phyloP scores from a whole-genome alignment of 2,113 vertebrate genomes.

The Holacanthus passer region DNA sequence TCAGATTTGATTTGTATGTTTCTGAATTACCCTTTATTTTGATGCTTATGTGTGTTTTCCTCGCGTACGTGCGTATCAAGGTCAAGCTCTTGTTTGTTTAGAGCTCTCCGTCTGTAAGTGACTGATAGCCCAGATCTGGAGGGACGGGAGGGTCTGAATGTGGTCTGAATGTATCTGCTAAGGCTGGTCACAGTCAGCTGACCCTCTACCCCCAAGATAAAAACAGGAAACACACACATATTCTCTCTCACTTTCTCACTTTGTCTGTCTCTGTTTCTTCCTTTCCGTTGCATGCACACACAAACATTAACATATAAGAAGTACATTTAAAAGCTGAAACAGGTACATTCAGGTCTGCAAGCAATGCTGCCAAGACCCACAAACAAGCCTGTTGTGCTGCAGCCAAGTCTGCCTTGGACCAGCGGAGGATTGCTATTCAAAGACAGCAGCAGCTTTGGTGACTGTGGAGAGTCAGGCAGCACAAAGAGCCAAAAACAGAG shows the following conservation, averaged over 20 bases:
- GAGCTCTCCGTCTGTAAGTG: conserved; percentile 39
- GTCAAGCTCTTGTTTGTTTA: conserved; percentile 41
- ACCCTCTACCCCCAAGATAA: conserved; percentile 11
- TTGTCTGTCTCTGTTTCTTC: neutral
- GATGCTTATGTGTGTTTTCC: neutral
- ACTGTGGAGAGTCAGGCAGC: conserved; percentile 36
- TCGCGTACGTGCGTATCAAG: conserved; percentile 11
- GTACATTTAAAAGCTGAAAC: conserved; percentile 13
- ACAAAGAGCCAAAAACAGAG: conserved; percentile 56
- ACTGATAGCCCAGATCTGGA: conserved; percentile 46
- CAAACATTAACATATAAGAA: conserved; percentile 16
- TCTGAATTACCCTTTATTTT: neutral
- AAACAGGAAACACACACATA: neutral
- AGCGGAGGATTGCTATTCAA: conserved; percentile 59
- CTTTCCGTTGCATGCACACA: neutral
- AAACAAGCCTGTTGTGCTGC: conserved; percentile 59
- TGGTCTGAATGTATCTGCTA: conserved; percentile 33
- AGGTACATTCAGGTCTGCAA: conserved; percentile 50
- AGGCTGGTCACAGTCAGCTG: conserved; percentile 50
- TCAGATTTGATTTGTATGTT: conserved; percentile 22
- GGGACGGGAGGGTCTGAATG: conserved; percentile 30
- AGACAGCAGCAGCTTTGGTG: conserved; percentile 59
- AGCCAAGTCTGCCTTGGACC: conserved; percentile 60
- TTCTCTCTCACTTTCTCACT: neutral
- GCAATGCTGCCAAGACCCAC: conserved; percentile 51